A percentile compares a stretch with the other conserved stretches of the same genome.
These are phyloP conservation scores for Scelioninae gen. 2 DNA, from an alignment of 2,888 invertebrate genomes.

Conservation along the genomic window DNA sequence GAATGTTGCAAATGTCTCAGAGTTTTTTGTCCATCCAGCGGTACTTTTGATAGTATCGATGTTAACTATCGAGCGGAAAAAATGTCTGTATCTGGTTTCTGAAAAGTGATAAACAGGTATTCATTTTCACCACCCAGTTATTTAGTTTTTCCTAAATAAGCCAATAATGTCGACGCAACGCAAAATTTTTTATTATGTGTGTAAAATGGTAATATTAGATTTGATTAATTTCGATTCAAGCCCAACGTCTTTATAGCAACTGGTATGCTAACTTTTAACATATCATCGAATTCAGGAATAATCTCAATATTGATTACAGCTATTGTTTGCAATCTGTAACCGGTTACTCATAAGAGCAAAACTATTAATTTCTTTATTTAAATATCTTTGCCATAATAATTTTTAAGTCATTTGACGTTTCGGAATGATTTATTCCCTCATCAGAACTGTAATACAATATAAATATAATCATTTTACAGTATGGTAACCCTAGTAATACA, in stretches of 20 bases:
- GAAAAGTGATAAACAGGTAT: neutral
- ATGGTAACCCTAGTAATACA: no score
- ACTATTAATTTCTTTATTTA: constrained; percentile 36
- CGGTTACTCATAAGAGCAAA: constrained; percentile 41
- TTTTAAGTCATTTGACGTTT: no score
- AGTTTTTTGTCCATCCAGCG: constrained; percentile 2
- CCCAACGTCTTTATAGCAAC: constrained; percentile 36
- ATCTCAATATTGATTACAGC: constrained; percentile 34
- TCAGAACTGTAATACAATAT: no score
- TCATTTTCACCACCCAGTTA: neutral
- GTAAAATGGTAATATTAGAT: constrained; percentile 29
- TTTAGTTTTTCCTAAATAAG: constrained; percentile 2
- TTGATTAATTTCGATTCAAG: constrained; percentile 14
- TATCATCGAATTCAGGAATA: constrained; percentile 20
- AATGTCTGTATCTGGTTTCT: constrained; percentile 10
- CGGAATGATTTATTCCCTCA: no score
- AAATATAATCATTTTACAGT: no score
- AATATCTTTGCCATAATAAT: no score
- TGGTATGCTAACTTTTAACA: constrained; percentile 10
- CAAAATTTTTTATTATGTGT: constrained; percentile 33
- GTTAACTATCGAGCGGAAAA: constrained; percentile 11
- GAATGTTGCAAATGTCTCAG: constrained; percentile 23
- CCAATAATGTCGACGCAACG: constrained; percentile 34
- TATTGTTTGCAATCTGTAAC: constrained; percentile 51
- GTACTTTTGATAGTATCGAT: constrained; percentile 1